Conservation (phyloP, 2,113 vertebrate genomes). For the Myotis lucifugus region DNA sequence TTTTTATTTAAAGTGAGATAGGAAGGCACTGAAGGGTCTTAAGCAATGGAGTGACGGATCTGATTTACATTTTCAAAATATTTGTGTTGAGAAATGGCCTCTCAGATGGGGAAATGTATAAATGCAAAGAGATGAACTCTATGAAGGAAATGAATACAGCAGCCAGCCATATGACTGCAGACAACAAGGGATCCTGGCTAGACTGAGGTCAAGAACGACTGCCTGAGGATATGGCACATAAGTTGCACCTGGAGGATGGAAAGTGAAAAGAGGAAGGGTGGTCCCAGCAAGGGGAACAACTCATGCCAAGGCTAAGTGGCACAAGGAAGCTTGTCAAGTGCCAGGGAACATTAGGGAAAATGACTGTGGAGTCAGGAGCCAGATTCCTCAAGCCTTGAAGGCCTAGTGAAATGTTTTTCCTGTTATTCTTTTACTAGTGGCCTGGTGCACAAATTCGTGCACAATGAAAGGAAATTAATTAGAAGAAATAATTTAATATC, state of each 20-base stretch:
- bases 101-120: not conserved
- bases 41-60: not conserved
- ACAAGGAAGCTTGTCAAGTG: not conserved
- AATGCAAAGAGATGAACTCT: not conserved
- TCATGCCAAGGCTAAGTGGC: not conserved
- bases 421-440: not conserved
- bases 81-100: slow-evolving; percentile 17
- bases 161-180: not conserved
- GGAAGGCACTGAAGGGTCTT: not conserved
- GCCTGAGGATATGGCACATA: not conserved
- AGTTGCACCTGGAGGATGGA: not conserved
- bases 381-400: not conserved
- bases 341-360: not conserved
- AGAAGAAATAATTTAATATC: too few species aligned
- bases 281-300: not conserved
- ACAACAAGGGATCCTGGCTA: not conserved
- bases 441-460: too few species aligned
- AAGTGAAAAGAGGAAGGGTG: not conserved
- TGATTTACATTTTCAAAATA: not conserved
- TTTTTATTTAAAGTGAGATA: not conserved
- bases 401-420: not conserved
- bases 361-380: not conserved
- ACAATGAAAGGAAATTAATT: too few species aligned
- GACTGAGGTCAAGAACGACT: not conserved
- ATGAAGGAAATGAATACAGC: not conserved